These are phyloP conservation scores for Patella pellucida DNA, from an alignment of 2,888 invertebrate genomes.

Conservation along the genomic window DNA sequence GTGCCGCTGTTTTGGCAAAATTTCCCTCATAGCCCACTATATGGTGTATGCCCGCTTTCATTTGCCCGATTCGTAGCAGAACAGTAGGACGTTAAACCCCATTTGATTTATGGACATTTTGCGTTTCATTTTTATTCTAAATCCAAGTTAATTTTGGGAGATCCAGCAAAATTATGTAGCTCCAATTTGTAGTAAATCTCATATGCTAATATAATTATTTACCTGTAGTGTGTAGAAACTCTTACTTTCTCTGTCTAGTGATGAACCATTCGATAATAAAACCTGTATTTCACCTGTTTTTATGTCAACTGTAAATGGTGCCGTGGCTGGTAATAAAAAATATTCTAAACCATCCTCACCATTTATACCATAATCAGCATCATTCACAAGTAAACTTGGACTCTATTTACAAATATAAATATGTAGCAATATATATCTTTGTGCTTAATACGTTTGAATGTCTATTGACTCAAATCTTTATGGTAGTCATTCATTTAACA, in stretches of 20 bases:
- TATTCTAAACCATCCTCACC: conserved; percentile 24
- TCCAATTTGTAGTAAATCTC: no score
- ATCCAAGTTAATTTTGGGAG: no score
- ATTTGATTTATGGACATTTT: no score
- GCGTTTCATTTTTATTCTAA: no score
- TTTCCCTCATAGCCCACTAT: no score
- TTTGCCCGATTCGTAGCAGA: no score
- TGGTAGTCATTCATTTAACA: no score
- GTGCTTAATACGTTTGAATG: neutral
- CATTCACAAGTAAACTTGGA: conserved; percentile 24
- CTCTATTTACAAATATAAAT: conserved; percentile 18
- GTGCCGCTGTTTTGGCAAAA: no score
- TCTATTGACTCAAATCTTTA: no score
- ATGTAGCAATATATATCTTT: neutral
- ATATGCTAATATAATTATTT: neutral
- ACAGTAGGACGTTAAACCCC: no score
- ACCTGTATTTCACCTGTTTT: conserved; percentile 26
- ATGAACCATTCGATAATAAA: neutral
- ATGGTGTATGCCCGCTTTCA: no score
- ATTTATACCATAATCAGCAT: conserved; percentile 28
- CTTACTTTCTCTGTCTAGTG: conserved; percentile 30
- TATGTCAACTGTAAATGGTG: conserved; percentile 27
- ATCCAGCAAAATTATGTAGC: no score
- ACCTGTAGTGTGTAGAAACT: conserved; percentile 27
- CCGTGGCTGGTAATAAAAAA: conserved; percentile 10